A percentile compares a stretch with the other conserved stretches of the same genome.
phyloP scores from a whole-genome alignment of 2,888 invertebrate genomes.

The Acleris cristana region DNA sequence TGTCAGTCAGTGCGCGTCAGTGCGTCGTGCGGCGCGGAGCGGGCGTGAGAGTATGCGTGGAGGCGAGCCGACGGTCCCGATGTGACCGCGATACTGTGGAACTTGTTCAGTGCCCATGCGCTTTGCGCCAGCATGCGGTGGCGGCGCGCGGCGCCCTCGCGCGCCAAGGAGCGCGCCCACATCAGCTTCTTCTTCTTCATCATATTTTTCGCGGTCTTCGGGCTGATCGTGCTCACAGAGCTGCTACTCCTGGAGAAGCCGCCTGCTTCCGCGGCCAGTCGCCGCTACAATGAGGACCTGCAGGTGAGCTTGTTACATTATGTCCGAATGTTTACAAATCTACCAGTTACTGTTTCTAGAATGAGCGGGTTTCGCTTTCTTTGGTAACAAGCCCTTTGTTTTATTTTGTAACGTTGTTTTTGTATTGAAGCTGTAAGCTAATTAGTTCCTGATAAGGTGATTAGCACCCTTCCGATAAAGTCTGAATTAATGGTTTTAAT shows the following conservation, averaged over 20 bases:
- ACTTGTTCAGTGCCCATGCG: background rate
- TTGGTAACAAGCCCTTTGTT: background rate
- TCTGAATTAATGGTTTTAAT: background rate
- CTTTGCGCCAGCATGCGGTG: slow-evolving; percentile 72
- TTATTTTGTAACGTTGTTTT: background rate
- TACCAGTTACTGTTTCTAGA: background rate
- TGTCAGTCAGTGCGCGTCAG: slow-evolving; percentile 49
- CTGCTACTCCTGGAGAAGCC: slow-evolving; percentile 85
- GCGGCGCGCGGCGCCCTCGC: slow-evolving; percentile 78
- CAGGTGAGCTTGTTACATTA: slow-evolving; percentile 68
- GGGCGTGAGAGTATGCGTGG: slow-evolving; percentile 4
- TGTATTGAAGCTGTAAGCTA: background rate
- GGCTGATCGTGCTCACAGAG: slow-evolving; percentile 93
- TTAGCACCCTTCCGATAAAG: background rate
- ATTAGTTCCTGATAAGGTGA: background rate
- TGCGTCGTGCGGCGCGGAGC: slow-evolving; percentile 44
- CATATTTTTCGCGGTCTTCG: slow-evolving; percentile 95
- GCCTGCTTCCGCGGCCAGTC: slow-evolving; percentile 82
- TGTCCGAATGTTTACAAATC: slow-evolving; percentile 20
- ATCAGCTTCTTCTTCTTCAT: slow-evolving; percentile 95
- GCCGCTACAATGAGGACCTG: slow-evolving; percentile 88
- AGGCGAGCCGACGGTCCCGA: slow-evolving; percentile 5
- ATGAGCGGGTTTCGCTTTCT: background rate
- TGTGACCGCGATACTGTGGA: background rate
- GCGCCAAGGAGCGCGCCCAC: slow-evolving; percentile 90